These are phyloP conservation scores for Pachyramphus minor DNA, from an alignment of 2,113 vertebrate species.

Conservation along the genomic window DNA sequence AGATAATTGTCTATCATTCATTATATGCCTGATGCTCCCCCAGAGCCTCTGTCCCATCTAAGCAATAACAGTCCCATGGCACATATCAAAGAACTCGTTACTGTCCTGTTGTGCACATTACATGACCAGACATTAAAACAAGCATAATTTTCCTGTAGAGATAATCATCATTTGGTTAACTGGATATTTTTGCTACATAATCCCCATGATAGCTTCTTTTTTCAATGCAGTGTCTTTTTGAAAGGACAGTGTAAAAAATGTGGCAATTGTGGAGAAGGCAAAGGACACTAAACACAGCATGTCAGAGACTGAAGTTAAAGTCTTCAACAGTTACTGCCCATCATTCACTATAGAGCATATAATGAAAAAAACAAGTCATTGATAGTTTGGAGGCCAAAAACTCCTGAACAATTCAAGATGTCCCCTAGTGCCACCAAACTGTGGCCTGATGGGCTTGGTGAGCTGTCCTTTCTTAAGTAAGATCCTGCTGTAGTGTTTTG, in stretches of 20 bases:
- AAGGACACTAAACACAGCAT: background rate
- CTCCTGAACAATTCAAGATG: background rate
- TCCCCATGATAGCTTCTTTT: background rate
- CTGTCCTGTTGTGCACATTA: background rate
- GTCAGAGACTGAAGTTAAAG: background rate
- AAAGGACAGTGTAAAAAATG: background rate
- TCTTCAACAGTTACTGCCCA: background rate
- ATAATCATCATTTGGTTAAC: background rate
- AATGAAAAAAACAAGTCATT: background rate
- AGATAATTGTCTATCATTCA: background rate
- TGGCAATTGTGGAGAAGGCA: background rate
- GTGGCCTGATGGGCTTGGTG: background rate
- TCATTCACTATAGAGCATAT: background rate
- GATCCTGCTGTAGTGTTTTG: background rate
- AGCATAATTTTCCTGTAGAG: conserved; percentile 6
- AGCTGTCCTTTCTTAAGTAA: background rate
- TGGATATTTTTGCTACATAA: background rate
- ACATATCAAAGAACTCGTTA: background rate
- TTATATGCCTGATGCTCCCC: background rate
- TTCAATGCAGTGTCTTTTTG: background rate
- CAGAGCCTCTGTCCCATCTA: background rate
- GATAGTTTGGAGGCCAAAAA: background rate
- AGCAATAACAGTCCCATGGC: background rate
- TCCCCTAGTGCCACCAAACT: background rate
- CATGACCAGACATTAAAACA: conserved; percentile 2